Base-by-base conservation (phyloP, 2,888 invertebrate species). In the Catocala nupta region DNA sequence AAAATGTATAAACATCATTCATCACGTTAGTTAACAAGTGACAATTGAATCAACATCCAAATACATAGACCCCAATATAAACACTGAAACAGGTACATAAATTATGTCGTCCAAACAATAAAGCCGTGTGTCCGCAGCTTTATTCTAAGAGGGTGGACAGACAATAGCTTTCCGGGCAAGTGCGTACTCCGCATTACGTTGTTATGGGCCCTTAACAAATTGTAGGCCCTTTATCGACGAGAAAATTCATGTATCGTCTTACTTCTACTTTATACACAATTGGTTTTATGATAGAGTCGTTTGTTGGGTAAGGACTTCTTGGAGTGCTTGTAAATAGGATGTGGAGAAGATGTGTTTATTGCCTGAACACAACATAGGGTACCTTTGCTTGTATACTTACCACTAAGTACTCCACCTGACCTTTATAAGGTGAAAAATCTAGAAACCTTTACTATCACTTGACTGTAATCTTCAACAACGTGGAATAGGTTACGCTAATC, bases 91-190 rank as follows among this genome's bases (percentile, higher is more conserved):
- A 70, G 65, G 63, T 79, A 68, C 75, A 77, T 81, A 77, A 75
- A 76, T 77, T 73, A 77, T 69, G 70, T 74, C 72, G 65, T 16
- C 52, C 67, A 70, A 81, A 79, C 77, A 77, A 73, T 76, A 75
- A 77, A 73, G 64, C 72, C 51, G 70, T 75, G 71, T 78, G 78
- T 77, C 77, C 71, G 70, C 63, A 70, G 75, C 70, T 72, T 79
- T 75, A 76, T 73, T 76, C 66, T 75, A 71, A 75, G 76, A 69
- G 74, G 75, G 73, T 67, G 70, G 68, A 63, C 75, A 78, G 72
- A 82, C 80, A 83, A 83, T 77, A 76, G 81, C 70, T 80, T 83
- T 83, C 78, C 82, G 84, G 75, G 72, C 75, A 77, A 78, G 73
- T 80, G 76, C 77, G 73, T 75, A 72, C 70, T 70, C 71, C 63